These are phyloP conservation scores for Clostera curtula DNA, from an alignment of 2,888 invertebrate genomes.

Conservation along the genomic window DNA sequence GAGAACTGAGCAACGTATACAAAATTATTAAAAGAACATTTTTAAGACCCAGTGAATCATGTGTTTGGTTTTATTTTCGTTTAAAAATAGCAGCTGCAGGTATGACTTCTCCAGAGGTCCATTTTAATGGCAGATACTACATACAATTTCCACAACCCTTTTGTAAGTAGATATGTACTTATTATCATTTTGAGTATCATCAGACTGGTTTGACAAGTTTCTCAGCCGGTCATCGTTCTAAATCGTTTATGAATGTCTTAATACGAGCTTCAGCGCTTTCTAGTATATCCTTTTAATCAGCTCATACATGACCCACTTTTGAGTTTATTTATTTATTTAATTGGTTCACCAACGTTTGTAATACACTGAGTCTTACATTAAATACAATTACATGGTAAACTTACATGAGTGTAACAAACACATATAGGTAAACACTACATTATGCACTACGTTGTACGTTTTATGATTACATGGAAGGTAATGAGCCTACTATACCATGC, in stretches of 20 bases:
- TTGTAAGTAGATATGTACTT: constrained; percentile 29
- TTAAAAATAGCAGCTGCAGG: constrained; percentile 37
- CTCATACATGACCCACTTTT: too few species aligned
- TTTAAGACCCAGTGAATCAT: constrained; percentile 20
- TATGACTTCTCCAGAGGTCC: constrained; percentile 17
- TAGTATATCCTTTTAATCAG: constrained; percentile 1
- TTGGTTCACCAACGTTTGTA: too few species aligned
- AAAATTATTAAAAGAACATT: constrained; percentile 20
- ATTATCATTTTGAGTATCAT: constrained; percentile 22
- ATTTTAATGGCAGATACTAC: constrained; percentile 19
- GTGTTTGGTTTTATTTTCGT: constrained; percentile 32
- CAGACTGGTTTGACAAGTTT: constrained; percentile 35
- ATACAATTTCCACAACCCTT: constrained; percentile 19
- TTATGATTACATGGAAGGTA: too few species aligned
- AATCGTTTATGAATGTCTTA: constrained; percentile 7
- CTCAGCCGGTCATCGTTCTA: constrained; percentile 12
- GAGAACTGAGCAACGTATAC: constrained; percentile 17
- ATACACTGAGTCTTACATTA: too few species aligned
- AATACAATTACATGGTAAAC: too few species aligned
- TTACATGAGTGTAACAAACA: too few species aligned
- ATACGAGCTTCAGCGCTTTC: not conserved
- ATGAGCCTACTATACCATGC: too few species aligned
- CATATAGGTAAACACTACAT: too few species aligned
- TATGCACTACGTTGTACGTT: too few species aligned
- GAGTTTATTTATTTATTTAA: too few species aligned